Evolutionary conservation across 35 echinoderm and acorn worm genomes (phyloP), one percentile per base, ranked within the genome.

Genomic region (Patiria miniata): DNA sequence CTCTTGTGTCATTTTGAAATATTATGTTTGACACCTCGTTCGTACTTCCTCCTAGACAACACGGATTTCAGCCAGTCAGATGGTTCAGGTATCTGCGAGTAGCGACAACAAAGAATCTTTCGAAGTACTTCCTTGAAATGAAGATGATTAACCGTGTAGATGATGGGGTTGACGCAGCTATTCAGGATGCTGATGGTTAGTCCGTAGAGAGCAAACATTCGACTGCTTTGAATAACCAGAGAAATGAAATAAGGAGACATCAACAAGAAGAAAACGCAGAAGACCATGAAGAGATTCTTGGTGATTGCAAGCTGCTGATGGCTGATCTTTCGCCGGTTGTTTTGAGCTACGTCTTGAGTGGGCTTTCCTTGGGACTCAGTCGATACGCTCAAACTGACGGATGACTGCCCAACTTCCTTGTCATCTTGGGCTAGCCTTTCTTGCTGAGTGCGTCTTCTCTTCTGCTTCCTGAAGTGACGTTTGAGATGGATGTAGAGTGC

Each of bases 271-370:
- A 86, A 92, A 19, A 77, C 51, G 38, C 77, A 86, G 1, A 92
- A 83, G 3, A 92, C 90, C 30, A 92, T 51, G 32, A 92, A 92
- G 51, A 92, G 33, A 73, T 92, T 92, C 44, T 92, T 92, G 52
- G 90, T 92, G 37, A 92, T 77, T 50, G 78, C 61, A 1, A 92
- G 69, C 39, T 92, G 83, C 44, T 78, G 76, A 19, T 69, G 57
- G 33, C 57, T 80, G 39, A 92, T 87, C 18, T n/a, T 61, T 26
- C 57, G 57, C 57, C 28, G 19, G 57, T 18, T 60, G 19, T 60
- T 60, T 26, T 60, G 19, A 60, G 57, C 17, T 18, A 60, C 17
- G n/a, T n/a, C n/a, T n/a, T n/a, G n/a, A n/a, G n/a, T n/a, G n/a
- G n/a, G n/a, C n/a, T n/a, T n/a, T n/a, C n/a, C n/a, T n/a, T n/a